Conservation (phyloP, 2,888 invertebrate species). For the Gandaritis pyraliata region DNA sequence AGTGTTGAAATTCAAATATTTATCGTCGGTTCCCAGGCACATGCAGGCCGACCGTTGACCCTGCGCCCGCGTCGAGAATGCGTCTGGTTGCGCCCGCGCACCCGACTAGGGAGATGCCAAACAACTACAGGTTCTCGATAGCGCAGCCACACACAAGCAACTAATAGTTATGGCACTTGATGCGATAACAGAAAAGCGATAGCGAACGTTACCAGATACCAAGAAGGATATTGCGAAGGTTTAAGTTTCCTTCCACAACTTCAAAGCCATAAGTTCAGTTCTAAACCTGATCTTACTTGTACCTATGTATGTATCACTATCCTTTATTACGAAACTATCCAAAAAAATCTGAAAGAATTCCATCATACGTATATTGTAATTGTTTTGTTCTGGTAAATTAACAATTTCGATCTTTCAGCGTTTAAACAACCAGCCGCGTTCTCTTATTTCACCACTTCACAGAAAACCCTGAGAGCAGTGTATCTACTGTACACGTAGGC, state of each 20-base stretch:
- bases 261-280: neutral
- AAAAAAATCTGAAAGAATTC: too few relatives aligned
- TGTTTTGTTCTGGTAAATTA: slow-evolving; percentile 18
- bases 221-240: slow-evolving; percentile 11
- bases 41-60: slow-evolving; percentile 80
- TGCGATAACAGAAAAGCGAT: slow-evolving; percentile 32
- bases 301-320: neutral
- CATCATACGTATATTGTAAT: neutral
- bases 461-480: slow-evolving; percentile 46
- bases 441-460: slow-evolving; percentile 48
- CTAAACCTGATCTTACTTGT: too few relatives aligned
- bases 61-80: slow-evolving; percentile 67
- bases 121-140: slow-evolving; percentile 52
- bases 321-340: neutral
- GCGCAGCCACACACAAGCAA: slow-evolving; percentile 39
- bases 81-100: slow-evolving; percentile 64
- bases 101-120: slow-evolving; percentile 58
- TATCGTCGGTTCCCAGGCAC: slow-evolving; percentile 80
- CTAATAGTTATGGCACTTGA: slow-evolving; percentile 41
- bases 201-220: slow-evolving; percentile 24
- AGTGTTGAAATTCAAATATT: slow-evolving; percentile 84
- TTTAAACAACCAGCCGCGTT: slow-evolving; percentile 44
- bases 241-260: slow-evolving; percentile 13
- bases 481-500: slow-evolving; percentile 42
- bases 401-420: slow-evolving; percentile 52